Conservation (phyloP, 2,888 invertebrate species). For the Cephus rjabovi region DNA sequence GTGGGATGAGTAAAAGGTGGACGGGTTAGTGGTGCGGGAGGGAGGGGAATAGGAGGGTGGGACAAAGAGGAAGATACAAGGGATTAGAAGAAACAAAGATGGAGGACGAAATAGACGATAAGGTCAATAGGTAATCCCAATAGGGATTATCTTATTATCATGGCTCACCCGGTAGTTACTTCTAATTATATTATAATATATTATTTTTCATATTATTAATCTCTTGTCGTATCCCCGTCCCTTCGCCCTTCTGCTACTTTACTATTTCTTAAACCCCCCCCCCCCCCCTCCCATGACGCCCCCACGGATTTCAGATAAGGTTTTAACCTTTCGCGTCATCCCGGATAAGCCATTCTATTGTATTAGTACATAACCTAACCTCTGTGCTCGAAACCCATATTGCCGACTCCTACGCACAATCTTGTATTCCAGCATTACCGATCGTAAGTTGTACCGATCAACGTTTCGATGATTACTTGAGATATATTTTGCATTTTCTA, state of each 20-base stretch:
- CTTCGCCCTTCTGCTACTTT: not conserved
- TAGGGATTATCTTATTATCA: slow-evolving; percentile 40
- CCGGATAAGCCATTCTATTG: slow-evolving; percentile 5
- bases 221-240: not conserved
- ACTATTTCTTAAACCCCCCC: not conserved
- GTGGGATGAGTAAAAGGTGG: not conserved
- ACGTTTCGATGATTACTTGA: not conserved
- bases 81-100: slow-evolving; percentile 16
- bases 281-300: not conserved
- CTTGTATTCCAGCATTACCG: not conserved
- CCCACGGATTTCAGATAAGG: not conserved
- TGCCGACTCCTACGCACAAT: not conserved
- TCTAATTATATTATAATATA: not conserved
- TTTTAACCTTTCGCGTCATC: not conserved
- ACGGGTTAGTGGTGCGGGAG: not conserved
- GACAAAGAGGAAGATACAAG: slow-evolving; percentile 7
- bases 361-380: not conserved
- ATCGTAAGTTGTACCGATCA: not conserved
- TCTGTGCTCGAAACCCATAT: not conserved
- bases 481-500: not conserved
- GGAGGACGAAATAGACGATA: not conserved
- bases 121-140: slow-evolving; percentile 39
- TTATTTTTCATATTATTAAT: slow-evolving; percentile 7
- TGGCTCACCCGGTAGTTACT: slow-evolving; percentile 24
- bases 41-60: not conserved